Evolutionary conservation across 2,797 vertebrate genomes (phyloP).

Genomic region (Macropodus opercularis): DNA sequence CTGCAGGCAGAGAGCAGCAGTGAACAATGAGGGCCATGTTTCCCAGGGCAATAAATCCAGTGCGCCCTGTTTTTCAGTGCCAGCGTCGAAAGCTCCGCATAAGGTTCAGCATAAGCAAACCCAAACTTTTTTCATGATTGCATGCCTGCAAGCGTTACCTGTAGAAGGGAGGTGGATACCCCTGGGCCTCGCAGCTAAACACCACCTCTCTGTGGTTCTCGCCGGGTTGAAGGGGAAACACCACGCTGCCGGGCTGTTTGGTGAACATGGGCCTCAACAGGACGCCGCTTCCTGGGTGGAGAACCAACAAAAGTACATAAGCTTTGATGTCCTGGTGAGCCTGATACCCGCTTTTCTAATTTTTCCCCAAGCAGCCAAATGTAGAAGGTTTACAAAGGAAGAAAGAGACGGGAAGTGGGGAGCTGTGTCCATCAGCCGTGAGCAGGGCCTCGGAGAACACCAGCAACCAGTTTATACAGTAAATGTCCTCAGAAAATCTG

Average conservation of each 20-base stretch:
- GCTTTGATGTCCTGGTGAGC: slow-evolving; percentile 39
- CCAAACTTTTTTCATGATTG: slow-evolving; percentile 16
- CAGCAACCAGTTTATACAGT: no score
- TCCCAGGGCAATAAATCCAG: slow-evolving; percentile 20
- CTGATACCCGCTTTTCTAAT: slow-evolving; percentile 13
- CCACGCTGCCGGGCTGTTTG: slow-evolving; percentile 89
- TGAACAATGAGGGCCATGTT: slow-evolving; percentile 35
- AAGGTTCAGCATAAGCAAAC: not conserved
- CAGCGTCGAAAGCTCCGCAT: slow-evolving; percentile 38
- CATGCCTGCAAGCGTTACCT: slow-evolving; percentile 79
- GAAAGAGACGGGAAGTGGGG: not conserved
- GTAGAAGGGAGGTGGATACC: slow-evolving; percentile 88
- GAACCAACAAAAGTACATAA: slow-evolving; percentile 47
- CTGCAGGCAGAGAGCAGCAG: slow-evolving; percentile 33
- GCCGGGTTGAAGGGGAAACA: slow-evolving; percentile 88
- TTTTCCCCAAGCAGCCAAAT: slow-evolving; percentile 22
- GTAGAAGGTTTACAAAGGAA: slow-evolving; percentile 6
- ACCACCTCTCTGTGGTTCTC: slow-evolving; percentile 89
- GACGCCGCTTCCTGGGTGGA: slow-evolving; percentile 81
- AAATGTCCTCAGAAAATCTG: no score
- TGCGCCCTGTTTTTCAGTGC: slow-evolving; percentile 1
- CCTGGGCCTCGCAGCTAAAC: slow-evolving; percentile 91
- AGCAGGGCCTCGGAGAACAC: slow-evolving; percentile 11
- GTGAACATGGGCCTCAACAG: slow-evolving; percentile 88
- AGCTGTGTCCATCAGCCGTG: slow-evolving; percentile 10